phyloP scores from a whole-genome alignment of 2,113 vertebrate species.

The Engystomops pustulosus region DNA sequence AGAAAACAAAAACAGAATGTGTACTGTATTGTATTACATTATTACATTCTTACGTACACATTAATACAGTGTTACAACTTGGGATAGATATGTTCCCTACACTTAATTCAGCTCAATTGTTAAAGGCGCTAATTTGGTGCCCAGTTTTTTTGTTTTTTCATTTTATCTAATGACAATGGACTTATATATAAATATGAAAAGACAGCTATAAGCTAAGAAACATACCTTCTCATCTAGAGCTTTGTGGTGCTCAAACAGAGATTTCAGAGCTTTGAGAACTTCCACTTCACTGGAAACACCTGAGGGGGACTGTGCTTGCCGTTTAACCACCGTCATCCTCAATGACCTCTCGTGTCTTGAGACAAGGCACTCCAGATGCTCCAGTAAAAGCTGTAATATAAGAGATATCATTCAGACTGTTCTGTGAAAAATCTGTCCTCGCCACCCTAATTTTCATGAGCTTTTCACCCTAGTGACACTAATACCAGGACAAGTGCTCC shows the following conservation, averaged over 20 bases:
- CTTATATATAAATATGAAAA: too few species aligned
- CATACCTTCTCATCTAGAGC: slow-evolving; percentile 97
- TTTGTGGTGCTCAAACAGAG: slow-evolving; percentile 98
- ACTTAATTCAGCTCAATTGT: too few species aligned
- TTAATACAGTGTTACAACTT: too few species aligned
- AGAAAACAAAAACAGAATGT: too few species aligned
- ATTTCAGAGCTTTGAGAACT: slow-evolving; percentile 98
- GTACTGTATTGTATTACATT: too few species aligned
- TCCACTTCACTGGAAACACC: slow-evolving; percentile 98
- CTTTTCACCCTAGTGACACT: background rate
- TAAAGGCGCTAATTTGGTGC: too few species aligned
- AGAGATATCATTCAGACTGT: background rate
- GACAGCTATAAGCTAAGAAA: slow-evolving; percentile 43
- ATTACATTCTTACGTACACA: too few species aligned
- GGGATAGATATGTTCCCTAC: too few species aligned
- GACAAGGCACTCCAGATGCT: slow-evolving; percentile 98
- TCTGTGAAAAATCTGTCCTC: background rate
- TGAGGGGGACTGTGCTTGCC: slow-evolving; percentile 97
- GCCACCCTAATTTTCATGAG: background rate
- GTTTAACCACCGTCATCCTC: slow-evolving; percentile 97
- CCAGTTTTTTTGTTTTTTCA: too few species aligned
- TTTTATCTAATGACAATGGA: too few species aligned
- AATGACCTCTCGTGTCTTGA: slow-evolving; percentile 96
- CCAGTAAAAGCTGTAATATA: slow-evolving; percentile 87
- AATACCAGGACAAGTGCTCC: too few species aligned